Base-by-base conservation (phyloP, 2,888 invertebrate species). In the Smittia sp. region DNA sequence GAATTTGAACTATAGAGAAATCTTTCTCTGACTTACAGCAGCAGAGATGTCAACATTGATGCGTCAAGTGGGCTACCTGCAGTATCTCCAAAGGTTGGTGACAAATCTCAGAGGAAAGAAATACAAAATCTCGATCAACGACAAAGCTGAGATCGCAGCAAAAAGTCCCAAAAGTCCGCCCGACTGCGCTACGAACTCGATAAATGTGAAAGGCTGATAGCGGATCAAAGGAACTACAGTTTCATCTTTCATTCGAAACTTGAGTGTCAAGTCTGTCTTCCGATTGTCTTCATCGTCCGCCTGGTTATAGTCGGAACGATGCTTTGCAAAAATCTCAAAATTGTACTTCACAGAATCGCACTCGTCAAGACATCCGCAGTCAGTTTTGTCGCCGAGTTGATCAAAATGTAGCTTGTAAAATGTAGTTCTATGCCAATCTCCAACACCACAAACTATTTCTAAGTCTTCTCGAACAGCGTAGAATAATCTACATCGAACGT, bases 151-250 rank as follows among this genome's bases (percentile, higher is more conserved):
- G 6, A 25, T 25, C 4, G 27, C 63, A 27, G 63, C 63, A 63
- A 25, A 63, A n/a, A 63, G 63, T 63, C 63, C 63, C n/a, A 63
- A 15, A 1, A 63, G 7, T 4, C 63, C 63, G 7, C 63, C 63
- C 3, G 63, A 25, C 27, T 63, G 63, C 11, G 27, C 24, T 4
- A 32, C 1, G 27, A 63, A 63, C 25, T 63, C 63, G n/a, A 15
- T 18, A 25, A 63, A 15, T 1, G 63, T 27, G 15, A 63, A 25
- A 1, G 63, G 1, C n/a, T 15, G 25, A 2, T 27, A 27, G 1
- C 63, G 24, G 7, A 22, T 2, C 1, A 63, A 27, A 1, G 63
- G 27, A 25, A 63, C 4, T 1, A 25, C 25, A 25, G 11, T 63
- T 2, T 63, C 63, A 25, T 63, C 13, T 24, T 13, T 63, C n/a